Evolutionary conservation across 2,113 vertebrate species (phyloP), one percentile per base, ranked within the genome.

Genomic region (Amazona guildingii): DNA sequence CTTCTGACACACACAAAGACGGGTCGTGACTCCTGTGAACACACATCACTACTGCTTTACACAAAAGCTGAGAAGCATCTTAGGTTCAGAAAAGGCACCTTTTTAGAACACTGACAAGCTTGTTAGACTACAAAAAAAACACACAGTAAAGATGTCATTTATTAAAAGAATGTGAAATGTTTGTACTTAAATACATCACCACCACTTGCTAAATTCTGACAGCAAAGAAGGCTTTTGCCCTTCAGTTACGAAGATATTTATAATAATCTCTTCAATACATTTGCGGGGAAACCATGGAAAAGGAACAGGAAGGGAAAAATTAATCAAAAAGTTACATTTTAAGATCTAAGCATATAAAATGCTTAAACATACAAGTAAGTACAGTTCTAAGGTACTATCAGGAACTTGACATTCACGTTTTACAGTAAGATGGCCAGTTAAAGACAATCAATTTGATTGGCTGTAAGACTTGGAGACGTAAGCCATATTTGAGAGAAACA

Each of bases 11-110:
- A 39, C 14, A 35, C 37, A 54, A n/a, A 81, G 29, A 59, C 2
- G 41, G 51, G 35, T 21, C 7, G 0, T 0, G 37, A 49, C 24
- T 54, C 51, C 9, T 23, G 1, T 13, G 43, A 80, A 31, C 4
- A 9, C 4, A 25, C 33, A 11, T 28, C 57, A 3, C 29, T 43
- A 21, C 17, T 1, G 0, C 24, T 62, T 16, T 8, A 51, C 3
- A 23, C 16, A 52, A 51, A 76, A 43, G 63, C 25, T 2, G 3
- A 73, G 35, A 81, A 51, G 8, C 13, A 27, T 3, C 61, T 64
- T 33, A 0, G 1, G 43, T 43, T 73, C 29, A 61, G 29, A 88
- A 63, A 49, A 76, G 3, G 6, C 31, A 55, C 9, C 54, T 91
- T 94, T 88, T 25, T 17, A 39, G 12, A 86, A 49, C 21, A n/a